Conservation (phyloP, 2,888 invertebrate genomes). For the Helicoverpa assulta region DNA sequence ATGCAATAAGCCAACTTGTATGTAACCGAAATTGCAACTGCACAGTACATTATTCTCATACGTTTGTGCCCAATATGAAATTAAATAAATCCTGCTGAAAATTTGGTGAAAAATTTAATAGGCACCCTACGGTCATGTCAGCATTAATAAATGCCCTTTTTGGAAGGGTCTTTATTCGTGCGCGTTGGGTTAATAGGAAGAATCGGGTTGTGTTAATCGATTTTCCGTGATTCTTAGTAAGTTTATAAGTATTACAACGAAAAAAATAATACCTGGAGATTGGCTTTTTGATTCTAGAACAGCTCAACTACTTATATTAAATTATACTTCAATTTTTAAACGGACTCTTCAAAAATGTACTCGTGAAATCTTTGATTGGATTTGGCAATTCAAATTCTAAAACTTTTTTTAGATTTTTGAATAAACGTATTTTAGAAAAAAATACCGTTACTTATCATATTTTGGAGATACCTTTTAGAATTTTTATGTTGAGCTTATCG, state of each 20-base stretch:
- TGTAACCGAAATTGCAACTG: conserved; percentile 14
- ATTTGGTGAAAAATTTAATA: conserved; percentile 2
- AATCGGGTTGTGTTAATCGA: not conserved
- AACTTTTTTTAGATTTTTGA: not conserved
- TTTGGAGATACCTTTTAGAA: conserved; percentile 27
- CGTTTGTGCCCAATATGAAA: conserved; percentile 13
- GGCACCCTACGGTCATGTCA: not conserved
- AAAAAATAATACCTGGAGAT: not conserved
- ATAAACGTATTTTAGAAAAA: not conserved
- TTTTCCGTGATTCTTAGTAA: not conserved
- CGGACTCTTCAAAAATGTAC: not conserved
- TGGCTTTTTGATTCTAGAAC: not conserved
- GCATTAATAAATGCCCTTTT: conserved; percentile 27
- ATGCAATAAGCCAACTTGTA: conserved; percentile 7
- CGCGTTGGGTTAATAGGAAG: conserved; percentile 1
- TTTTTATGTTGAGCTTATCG: conserved; percentile 21
- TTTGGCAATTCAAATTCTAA: not conserved
- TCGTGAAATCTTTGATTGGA: not conserved
- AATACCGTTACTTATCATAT: conserved; percentile 3
- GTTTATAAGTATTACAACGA: not conserved
- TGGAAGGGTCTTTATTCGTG: conserved; percentile 14
- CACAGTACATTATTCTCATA: conserved; percentile 5
- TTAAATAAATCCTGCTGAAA: conserved; percentile 16
- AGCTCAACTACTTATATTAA: not conserved
- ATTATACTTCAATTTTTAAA: not conserved